These are phyloP conservation scores for Ataeniobius toweri DNA, from an alignment of 2,797 vertebrate species.

Conservation along the genomic window DNA sequence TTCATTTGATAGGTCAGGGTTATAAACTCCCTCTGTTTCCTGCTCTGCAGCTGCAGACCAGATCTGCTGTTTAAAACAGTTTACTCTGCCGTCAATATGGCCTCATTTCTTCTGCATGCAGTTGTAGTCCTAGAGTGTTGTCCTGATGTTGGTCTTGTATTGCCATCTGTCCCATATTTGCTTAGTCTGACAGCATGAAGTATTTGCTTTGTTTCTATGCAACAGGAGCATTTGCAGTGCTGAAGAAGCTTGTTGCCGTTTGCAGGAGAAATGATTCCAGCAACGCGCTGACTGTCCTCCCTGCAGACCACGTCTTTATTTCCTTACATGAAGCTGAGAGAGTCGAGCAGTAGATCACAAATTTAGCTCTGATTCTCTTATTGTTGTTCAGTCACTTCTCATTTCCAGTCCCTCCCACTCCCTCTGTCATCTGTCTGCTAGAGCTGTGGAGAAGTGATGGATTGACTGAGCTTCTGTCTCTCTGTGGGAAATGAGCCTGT, in stretches of 20 bases:
- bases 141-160: constrained; percentile 36
- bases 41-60: background rate
- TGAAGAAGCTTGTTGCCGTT: constrained; percentile 22
- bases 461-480: constrained; percentile 65
- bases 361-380: background rate
- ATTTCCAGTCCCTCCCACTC: background rate
- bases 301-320: background rate
- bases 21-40: background rate
- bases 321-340: background rate
- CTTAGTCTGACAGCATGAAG: constrained; percentile 14
- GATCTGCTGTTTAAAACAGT: background rate
- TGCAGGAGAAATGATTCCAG: constrained; percentile 25
- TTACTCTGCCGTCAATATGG: constrained; percentile 9
- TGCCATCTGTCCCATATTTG: constrained; percentile 39
- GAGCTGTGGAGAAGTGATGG: constrained; percentile 52
- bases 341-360: background rate
- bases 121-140: constrained; percentile 13
- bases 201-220: constrained; percentile 41
- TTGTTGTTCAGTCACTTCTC: background rate
- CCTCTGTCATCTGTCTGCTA: constrained; percentile 25
- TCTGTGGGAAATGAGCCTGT: constrained; percentile 69
- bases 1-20: background rate
- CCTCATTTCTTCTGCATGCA: background rate
- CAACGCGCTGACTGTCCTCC: background rate
- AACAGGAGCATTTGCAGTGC: constrained; percentile 16